Conservation (phyloP, 2,888 invertebrate genomes). For the Blastobasis lacticolella region DNA sequence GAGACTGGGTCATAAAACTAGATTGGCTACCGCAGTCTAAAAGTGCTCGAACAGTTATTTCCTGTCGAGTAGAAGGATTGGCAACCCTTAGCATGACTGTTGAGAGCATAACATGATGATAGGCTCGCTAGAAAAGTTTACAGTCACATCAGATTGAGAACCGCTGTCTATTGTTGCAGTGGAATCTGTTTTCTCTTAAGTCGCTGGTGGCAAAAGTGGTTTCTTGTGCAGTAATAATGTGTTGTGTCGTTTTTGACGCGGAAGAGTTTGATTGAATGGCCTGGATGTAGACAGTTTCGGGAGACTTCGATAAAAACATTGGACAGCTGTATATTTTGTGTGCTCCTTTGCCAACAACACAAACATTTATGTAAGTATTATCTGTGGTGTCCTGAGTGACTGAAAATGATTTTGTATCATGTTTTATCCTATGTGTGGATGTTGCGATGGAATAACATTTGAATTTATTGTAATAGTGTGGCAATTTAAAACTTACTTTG, state of each 20-base stretch:
- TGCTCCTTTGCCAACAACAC: not conserved
- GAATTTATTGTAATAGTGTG: not conserved
- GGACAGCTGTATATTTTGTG: not conserved
- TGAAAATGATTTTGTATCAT: not conserved
- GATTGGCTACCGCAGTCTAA: too few species aligned
- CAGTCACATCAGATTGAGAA: not conserved
- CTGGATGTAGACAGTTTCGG: conserved; percentile 1
- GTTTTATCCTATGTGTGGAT: not conserved
- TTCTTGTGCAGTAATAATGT: conserved; percentile 1
- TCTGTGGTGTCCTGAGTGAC: not conserved
- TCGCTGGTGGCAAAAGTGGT: not conserved
- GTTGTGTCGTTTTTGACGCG: not conserved
- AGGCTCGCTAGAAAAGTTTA: too few species aligned
- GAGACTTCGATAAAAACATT: not conserved
- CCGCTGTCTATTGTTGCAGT: not conserved
- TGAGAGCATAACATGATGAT: too few species aligned
- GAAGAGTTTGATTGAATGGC: not conserved
- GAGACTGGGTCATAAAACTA: too few species aligned
- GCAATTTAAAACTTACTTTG: not conserved
- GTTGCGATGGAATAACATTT: not conserved
- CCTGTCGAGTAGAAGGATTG: too few species aligned
- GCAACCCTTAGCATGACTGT: too few species aligned
- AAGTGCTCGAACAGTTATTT: too few species aligned
- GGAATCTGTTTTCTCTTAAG: not conserved
- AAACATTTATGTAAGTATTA: not conserved